Evolutionary conservation across 2,888 invertebrate species (phyloP).

Genomic region (Drosophila nr. medialis): DNA sequence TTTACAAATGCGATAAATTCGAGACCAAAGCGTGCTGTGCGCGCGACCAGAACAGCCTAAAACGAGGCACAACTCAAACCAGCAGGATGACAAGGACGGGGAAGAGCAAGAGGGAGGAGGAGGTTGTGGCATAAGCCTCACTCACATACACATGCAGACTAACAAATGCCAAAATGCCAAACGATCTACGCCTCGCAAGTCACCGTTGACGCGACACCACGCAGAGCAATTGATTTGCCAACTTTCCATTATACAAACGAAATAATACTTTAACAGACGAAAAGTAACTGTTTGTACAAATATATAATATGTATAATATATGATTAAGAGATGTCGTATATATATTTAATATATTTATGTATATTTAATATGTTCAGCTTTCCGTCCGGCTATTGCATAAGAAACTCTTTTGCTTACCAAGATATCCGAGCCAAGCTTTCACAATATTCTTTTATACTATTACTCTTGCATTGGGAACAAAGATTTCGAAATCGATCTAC

Average conservation of each 20-base stretch:
- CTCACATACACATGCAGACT: neutral
- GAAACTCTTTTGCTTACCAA: neutral
- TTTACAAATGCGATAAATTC: constrained; percentile 40
- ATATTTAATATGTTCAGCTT: too few species aligned
- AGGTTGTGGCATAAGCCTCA: constrained; percentile 12
- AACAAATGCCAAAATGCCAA: constrained; percentile 6
- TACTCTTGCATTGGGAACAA: neutral
- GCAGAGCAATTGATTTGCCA: constrained; percentile 42
- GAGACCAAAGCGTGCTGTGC: constrained; percentile 61
- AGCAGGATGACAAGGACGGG: neutral
- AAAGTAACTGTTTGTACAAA: too few species aligned
- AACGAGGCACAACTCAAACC: neutral
- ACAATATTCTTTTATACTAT: neutral
- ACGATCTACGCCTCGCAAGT: constrained; percentile 14
- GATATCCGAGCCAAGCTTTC: neutral
- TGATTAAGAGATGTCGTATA: too few species aligned
- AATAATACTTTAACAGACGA: neutral
- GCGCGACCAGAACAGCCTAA: constrained; percentile 48
- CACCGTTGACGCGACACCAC: constrained; percentile 5
- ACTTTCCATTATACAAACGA: neutral
- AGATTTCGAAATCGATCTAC: neutral
- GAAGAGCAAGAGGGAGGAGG: neutral
- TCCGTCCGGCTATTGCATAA: neutral
- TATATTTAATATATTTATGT: neutral
- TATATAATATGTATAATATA: too few species aligned